Percentiles rank a stretch among this genome's conserved stretches.
phyloP scores from a whole-genome alignment of 1,140 invertebrate species.

The Cyclargus thomasi region DNA sequence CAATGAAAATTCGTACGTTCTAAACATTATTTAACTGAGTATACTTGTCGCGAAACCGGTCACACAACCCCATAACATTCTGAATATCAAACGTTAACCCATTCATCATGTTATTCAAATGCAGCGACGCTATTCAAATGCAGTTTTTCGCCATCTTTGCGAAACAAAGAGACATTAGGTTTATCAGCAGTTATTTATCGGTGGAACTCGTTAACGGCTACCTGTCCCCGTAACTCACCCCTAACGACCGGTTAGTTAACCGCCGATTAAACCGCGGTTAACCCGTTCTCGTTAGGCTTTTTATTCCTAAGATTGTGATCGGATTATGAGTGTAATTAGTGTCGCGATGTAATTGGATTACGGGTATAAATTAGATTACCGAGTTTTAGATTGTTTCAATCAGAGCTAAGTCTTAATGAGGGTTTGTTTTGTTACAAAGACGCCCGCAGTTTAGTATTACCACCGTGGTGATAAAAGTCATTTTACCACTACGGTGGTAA shows the following conservation, averaged over 20 bases:
- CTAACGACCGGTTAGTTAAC: constrained; percentile 26
- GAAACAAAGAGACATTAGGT: constrained; percentile 17
- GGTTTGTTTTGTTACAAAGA: background rate
- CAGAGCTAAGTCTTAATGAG: background rate
- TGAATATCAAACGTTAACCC: background rate
- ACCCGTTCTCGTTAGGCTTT: constrained; percentile 4
- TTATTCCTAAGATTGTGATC: constrained; percentile 19
- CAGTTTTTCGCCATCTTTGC: background rate
- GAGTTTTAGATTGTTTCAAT: background rate
- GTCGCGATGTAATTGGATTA: background rate
- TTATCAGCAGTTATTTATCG: constrained; percentile 25
- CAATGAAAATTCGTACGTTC: too few species aligned
- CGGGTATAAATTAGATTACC: background rate
- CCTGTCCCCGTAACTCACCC: constrained; percentile 24
- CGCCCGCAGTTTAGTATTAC: too few species aligned
- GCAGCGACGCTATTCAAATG: background rate
- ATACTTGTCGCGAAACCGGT: too few species aligned
- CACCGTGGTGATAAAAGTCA: too few species aligned
- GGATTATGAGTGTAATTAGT: constrained; percentile 6
- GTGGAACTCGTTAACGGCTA: constrained; percentile 25
- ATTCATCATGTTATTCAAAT: background rate
- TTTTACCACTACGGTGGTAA: too few species aligned
- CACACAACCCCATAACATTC: background rate
- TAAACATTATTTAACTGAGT: too few species aligned
- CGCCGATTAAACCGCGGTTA: constrained; percentile 17